These are phyloP conservation scores for Leptinotarsa haldemani DNA, from an alignment of 2,888 invertebrate genomes.

Conservation along the genomic window DNA sequence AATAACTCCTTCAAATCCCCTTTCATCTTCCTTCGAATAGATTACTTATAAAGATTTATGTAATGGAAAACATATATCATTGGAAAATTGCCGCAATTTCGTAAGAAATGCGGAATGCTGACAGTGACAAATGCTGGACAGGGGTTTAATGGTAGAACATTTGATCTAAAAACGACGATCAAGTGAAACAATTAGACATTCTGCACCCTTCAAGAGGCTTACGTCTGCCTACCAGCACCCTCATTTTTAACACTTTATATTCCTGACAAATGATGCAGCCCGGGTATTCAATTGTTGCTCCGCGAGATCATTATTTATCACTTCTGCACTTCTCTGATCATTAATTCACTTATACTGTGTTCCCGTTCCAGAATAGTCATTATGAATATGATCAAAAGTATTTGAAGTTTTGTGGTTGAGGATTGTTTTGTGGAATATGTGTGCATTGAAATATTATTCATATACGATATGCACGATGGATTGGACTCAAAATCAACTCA, in stretches of 20 bases:
- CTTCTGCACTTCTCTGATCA: conserved; percentile 46
- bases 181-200: conserved; percentile 62
- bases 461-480: too few relatives aligned
- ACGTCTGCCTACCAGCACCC: conserved; percentile 51
- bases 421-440: too few relatives aligned
- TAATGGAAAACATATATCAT: conserved; percentile 66
- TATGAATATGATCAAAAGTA: too few relatives aligned
- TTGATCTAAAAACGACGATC: conserved; percentile 63
- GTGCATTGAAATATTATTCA: too few relatives aligned
- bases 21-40: conserved; percentile 60
- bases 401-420: too few relatives aligned
- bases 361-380: background rate
- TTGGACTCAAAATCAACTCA: too few relatives aligned
- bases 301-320: conserved; percentile 50
- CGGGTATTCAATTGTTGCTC: conserved; percentile 52
- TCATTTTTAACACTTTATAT: conserved; percentile 67
- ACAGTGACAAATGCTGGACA: conserved; percentile 64
- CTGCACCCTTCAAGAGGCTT: conserved; percentile 61
- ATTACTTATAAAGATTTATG: conserved; percentile 65
- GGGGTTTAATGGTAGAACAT: conserved; percentile 60
- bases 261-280: conserved; percentile 62
- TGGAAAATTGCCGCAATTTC: conserved; percentile 64
- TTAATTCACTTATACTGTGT: conserved; percentile 42
- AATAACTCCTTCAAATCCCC: background rate
- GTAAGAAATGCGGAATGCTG: conserved; percentile 59